Evolutionary conservation across 2,113 vertebrate species (phyloP).

Genomic region (Echinops telfairi): DNA sequence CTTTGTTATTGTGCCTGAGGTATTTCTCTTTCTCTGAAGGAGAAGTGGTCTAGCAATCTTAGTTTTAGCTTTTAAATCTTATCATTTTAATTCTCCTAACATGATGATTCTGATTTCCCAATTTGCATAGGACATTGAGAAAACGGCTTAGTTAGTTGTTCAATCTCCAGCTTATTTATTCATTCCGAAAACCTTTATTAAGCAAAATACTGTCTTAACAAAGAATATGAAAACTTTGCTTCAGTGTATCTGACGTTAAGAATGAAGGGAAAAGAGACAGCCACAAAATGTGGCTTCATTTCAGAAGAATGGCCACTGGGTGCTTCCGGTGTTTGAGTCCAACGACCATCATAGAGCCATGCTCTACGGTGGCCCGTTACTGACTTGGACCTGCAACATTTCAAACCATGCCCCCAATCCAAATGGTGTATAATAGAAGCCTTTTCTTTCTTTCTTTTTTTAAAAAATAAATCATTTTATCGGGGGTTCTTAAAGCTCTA

Average conservation of each 20-base stretch:
- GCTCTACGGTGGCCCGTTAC: neutral
- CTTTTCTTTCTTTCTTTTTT: neutral
- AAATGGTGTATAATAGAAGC: neutral
- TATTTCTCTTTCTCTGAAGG: conserved; percentile 20
- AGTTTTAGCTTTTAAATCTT: conserved; percentile 33
- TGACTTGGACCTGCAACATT: neutral
- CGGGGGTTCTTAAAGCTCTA: too few species aligned
- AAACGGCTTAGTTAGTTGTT: neutral
- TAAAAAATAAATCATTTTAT: neutral
- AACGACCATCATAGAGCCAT: neutral
- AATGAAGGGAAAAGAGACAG: neutral
- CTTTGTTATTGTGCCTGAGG: neutral
- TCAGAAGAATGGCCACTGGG: neutral
- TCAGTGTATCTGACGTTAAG: neutral
- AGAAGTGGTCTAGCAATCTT: conserved; percentile 39
- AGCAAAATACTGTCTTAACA: neutral
- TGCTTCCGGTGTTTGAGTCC: neutral
- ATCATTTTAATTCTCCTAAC: conserved; percentile 12
- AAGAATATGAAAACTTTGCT: neutral
- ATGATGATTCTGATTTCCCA: conserved; percentile 25
- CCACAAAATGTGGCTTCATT: neutral
- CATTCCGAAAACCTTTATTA: conserved; percentile 41
- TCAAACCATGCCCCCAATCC: neutral
- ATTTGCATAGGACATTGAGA: conserved; percentile 55
- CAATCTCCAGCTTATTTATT: conserved; percentile 40